These are phyloP conservation scores for Speoplatyrhinus poulsoni DNA, from an alignment of 2,113 vertebrate species.

Conservation along the genomic window DNA sequence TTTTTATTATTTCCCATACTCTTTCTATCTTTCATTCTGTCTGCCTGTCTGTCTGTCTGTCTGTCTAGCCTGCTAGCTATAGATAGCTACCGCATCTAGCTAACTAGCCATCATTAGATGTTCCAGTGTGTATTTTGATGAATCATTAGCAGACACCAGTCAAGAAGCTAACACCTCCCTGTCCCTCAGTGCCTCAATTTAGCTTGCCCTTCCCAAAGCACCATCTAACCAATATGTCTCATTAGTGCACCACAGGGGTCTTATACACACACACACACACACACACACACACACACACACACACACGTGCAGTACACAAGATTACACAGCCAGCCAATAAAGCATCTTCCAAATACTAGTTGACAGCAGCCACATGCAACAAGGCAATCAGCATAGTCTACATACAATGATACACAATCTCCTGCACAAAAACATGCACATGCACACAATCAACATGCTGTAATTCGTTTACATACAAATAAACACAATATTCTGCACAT, in stretches of 20 bases:
- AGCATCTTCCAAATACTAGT: neutral
- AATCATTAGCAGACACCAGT: slow-evolving; percentile 34
- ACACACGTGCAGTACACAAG: slow-evolving; percentile 1
- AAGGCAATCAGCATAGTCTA: neutral
- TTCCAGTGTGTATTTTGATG: slow-evolving; percentile 52
- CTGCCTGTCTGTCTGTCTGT: slow-evolving; percentile 1
- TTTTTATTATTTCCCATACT: neutral
- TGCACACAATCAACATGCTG: neutral
- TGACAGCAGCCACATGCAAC: slow-evolving; percentile 12
- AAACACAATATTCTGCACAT: no score
- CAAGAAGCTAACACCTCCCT: slow-evolving; percentile 39
- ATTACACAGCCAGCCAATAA: neutral
- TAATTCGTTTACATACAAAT: neutral
- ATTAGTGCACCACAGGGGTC: slow-evolving; percentile 60
- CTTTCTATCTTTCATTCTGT: neutral
- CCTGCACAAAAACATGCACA: neutral
- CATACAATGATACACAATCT: slow-evolving; percentile 7
- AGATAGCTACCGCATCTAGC: no score
- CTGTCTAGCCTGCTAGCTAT: no score
- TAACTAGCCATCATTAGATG: slow-evolving; percentile 4
- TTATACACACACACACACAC: slow-evolving; percentile 8
- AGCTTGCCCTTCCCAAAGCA: slow-evolving; percentile 60
- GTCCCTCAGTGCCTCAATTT: slow-evolving; percentile 43
- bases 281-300: slow-evolving; percentile 9
- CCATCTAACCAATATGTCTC: slow-evolving; percentile 60